Percentiles rank a stretch among this genome's conserved stretches.
phyloP scores from a whole-genome alignment of 2,888 invertebrate species.

The Rapana venosa region DNA sequence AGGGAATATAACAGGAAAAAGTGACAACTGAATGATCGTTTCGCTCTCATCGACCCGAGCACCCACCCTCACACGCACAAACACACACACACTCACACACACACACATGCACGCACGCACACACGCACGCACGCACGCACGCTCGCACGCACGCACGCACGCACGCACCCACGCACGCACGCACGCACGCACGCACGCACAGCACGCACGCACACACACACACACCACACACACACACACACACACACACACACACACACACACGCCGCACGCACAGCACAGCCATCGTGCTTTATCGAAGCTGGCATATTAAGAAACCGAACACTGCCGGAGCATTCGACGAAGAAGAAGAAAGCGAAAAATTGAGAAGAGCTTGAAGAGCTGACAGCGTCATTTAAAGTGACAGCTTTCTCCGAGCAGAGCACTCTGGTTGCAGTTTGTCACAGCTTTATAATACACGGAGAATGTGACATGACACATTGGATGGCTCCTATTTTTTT shows the following conservation, averaged over 20 bases:
- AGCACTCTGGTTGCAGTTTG: too few relatives aligned
- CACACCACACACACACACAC: background rate
- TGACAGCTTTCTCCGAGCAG: too few relatives aligned
- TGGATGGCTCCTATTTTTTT: too few relatives aligned
- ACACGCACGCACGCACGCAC: background rate
- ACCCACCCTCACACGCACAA: background rate
- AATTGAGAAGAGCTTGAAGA: too few relatives aligned
- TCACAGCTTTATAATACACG: too few relatives aligned
- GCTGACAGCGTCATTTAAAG: too few relatives aligned
- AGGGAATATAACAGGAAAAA: background rate
- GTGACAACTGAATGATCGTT: background rate
- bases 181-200: background rate
- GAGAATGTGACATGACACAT: too few relatives aligned
- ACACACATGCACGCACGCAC: background rate
- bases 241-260: conserved; percentile 4
- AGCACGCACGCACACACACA: background rate
- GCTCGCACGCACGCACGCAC: background rate
- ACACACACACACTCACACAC: background rate
- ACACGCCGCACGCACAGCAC: background rate
- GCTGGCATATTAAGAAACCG: too few relatives aligned
- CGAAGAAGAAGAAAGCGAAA: too few relatives aligned
- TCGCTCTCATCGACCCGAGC: background rate
- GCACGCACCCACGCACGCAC: background rate
- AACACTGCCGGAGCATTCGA: too few relatives aligned
- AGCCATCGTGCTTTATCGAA: too few relatives aligned